Evolutionary conservation across 1,140 invertebrate genomes (phyloP).

Genomic region (Lordiphosa clarofinis): DNA sequence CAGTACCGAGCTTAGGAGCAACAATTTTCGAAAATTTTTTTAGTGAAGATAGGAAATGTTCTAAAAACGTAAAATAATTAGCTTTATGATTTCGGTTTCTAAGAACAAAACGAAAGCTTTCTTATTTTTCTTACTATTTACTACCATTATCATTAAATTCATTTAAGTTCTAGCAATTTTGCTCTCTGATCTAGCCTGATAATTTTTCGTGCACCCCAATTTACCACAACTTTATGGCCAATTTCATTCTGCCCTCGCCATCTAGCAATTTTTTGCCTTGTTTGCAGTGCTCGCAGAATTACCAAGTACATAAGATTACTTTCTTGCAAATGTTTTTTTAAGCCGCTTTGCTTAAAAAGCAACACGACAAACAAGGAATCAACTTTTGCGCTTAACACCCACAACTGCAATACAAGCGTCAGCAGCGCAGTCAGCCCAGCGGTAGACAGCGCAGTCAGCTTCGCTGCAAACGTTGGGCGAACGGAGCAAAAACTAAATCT

Average conservation of each 20-base stretch:
- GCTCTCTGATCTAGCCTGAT: too few species aligned
- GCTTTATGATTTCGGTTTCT: too few species aligned
- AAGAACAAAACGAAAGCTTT: too few species aligned
- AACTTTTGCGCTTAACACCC: conserved; percentile 5
- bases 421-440: conserved; percentile 6
- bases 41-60: too few species aligned
- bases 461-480: conserved; percentile 21
- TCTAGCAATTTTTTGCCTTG: not conserved
- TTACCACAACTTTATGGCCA: too few species aligned
- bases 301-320: conserved; percentile 25
- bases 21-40: too few species aligned
- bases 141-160: too few species aligned
- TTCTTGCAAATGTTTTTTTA: conserved; percentile 37
- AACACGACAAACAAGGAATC: conserved; percentile 29
- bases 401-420: not conserved
- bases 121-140: too few species aligned
- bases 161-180: too few species aligned
- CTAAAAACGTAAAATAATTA: too few species aligned
- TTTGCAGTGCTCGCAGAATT: not conserved
- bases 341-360: conserved; percentile 48
- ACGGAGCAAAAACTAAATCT: conserved; percentile 34
- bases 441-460: conserved; percentile 34
- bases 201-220: too few species aligned
- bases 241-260: not conserved
- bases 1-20: too few species aligned